Evolutionary conservation across 1,140 invertebrate species (phyloP).

Genomic region (Musca vetustissima): DNA sequence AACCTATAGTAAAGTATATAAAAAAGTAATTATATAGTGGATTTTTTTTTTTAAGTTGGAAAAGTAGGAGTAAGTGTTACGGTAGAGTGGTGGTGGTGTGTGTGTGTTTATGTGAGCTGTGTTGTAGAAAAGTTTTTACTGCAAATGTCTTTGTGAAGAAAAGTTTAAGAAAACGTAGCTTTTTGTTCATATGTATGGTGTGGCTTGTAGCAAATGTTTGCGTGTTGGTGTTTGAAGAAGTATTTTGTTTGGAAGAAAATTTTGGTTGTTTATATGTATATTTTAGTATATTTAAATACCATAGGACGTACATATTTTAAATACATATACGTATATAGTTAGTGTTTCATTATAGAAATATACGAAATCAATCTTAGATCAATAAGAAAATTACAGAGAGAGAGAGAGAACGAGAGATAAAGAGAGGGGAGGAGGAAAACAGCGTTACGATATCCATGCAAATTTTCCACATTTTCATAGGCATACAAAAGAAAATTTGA

Average conservation of each 20-base stretch:
- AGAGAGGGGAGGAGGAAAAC: slow-evolving; percentile 7
- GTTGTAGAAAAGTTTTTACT: not conserved
- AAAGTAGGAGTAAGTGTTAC: too few species aligned
- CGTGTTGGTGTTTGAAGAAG: not conserved
- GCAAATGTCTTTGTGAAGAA: not conserved
- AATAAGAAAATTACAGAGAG: not conserved
- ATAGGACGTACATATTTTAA: too few species aligned
- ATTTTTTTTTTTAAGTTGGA: too few species aligned
- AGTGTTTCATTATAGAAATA: too few species aligned
- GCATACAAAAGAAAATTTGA: slow-evolving; percentile 22
- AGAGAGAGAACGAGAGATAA: not conserved
- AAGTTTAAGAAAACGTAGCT: not conserved
- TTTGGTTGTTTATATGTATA: too few species aligned
- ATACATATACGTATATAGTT: not conserved
- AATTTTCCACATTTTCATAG: slow-evolving; percentile 50
- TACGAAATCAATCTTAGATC: not conserved
- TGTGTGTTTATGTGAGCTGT: not conserved
- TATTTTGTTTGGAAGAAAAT: not conserved
- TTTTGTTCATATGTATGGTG: not conserved
- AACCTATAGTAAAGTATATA: slow-evolving; percentile 1
- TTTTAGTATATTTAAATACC: too few species aligned
- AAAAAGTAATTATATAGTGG: too few species aligned
- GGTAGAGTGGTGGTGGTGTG: too few species aligned
- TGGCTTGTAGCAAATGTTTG: not conserved
- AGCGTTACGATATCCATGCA: slow-evolving; percentile 53